Percentiles rank a stretch among this genome's conserved stretches.
phyloP scores from a whole-genome alignment of 2,113 vertebrate species.

The Spermophilus dauricus region DNA sequence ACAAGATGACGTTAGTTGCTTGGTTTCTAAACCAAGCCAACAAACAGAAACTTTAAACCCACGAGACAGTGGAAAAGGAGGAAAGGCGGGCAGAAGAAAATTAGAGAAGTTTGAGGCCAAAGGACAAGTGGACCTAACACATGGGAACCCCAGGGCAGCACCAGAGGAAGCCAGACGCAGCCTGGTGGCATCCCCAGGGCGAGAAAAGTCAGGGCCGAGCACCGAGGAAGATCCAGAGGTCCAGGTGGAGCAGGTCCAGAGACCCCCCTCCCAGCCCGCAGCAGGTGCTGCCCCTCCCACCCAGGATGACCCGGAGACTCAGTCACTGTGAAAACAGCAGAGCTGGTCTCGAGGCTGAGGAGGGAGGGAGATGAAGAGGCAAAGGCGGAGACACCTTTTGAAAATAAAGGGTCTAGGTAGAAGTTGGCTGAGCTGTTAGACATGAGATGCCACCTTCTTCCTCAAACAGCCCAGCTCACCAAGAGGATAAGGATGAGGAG shows the following conservation, averaged over 20 bases:
- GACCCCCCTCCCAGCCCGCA: no score
- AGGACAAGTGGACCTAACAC: no score
- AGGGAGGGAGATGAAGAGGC: not conserved
- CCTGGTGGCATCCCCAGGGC: no score
- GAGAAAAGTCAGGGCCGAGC: not conserved
- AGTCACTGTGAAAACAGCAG: not conserved
- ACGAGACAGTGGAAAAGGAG: not conserved
- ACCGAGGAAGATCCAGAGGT: not conserved
- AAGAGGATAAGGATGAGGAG: not conserved
- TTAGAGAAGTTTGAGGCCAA: not conserved
- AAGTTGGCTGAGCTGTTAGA: not conserved
- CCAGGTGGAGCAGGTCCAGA: not conserved
- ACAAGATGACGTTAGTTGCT: not conserved
- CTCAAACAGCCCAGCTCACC: not conserved
- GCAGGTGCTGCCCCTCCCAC: no score
- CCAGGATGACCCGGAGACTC: not conserved
- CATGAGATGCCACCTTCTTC: not conserved
- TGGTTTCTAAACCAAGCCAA: not conserved
- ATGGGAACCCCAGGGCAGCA: not conserved
- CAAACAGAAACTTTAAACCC: not conserved
- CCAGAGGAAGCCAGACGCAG: not conserved
- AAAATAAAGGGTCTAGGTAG: not conserved
- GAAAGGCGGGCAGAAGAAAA: not conserved
- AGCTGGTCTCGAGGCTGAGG: not conserved
- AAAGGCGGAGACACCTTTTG: not conserved